Base-by-base conservation (phyloP, 2,888 invertebrate genomes). In the Pantelozetes paolii region DNA sequence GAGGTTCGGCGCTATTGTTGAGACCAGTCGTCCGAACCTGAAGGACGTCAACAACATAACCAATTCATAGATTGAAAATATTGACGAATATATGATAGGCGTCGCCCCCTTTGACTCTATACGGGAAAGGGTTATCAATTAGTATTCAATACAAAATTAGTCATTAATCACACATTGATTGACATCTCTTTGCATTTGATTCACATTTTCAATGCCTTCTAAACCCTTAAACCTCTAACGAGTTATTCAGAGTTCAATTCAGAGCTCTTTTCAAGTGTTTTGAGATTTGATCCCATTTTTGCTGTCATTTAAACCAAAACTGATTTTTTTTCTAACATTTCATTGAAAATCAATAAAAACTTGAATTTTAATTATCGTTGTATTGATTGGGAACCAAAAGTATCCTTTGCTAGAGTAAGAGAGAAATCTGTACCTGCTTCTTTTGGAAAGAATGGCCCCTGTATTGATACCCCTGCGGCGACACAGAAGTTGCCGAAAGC, bases 41-140 rank as follows among this genome's bases (percentile, higher is more conserved):
- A 92, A 92, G 78, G 91, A 91, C 74, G 90, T 86, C 40, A 91
- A 80, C 82, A 92, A 92, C 73, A 91, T 91, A 36, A 90, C 88
- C 74, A 93, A 83, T 81, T 92, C 91, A 82, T 92, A 92, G 59
- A 91, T 86, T 0, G 92, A 92, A 81, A 93, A 93, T 1, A 93
- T 91, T 77, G 92, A 85, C 0, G 92, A 92, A 81, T 90, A 91
- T 80, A 92, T 90, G 13, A 90, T 88, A 0, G 90, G 89, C 20
- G 89, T 85, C 30, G 91, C 90, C 11, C 89, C 89, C 84, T 92
- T 92, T 75, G 85, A 86, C 80, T 90, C 90, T 18, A 50, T 18
- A 23, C 13, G 36, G 1, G 0, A 32, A n/a, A 23, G n/a, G 5
- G 6, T 15, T 48, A n/a, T n/a, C n/a, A n/a, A n/a, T n/a, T n/a